Evolutionary conservation across 2,888 invertebrate genomes (phyloP), one percentile per base, ranked within the genome.

Genomic region (Lymantria monacha): DNA sequence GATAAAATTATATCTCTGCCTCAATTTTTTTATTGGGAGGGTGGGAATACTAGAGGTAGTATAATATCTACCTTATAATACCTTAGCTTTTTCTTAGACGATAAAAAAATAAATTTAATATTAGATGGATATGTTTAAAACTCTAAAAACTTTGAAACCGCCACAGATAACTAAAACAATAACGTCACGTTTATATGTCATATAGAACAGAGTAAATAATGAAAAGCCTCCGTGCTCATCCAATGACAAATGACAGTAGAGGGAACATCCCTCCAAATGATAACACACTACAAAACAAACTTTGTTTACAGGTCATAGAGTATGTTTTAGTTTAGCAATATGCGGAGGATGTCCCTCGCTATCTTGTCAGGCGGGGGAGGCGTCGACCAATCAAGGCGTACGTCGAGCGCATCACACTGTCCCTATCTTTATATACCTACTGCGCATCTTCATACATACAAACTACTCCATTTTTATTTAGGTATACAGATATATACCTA

Each of bases 341-440:
- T 46, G 59, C 71, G 82, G 84, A 87, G 88, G 90, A 90, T 90
- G 89, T 70, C 84, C 85, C 85, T 78, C 78, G 80, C 85, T 90
- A 90, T 90, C 90, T 90, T 91, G 90, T 90, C 90, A 83, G 79
- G 84, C 86, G 90, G 85, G 90, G 90, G 87, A 83, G 83, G 83
- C 76, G 74, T 67, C 83, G 69, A 79, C 91, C 91, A 91, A 91
- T 91, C 60, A 74, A 69, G 61, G 58, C 55, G 76, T 83, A 71
- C 74, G 66, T 49, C 53, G 65, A 82, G 82, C 89, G 87, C 90
- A 89, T 90, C 89, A 74, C 81, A 79, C 81, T 84, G 82, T 86
- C 83, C 78, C 70, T 80, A 79, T 87, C 81, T 80, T 69, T 76
- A 71, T 64, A 64, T 81, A 81, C 83, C 83, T 84, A 85, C 80